phyloP scores from a whole-genome alignment of 2,113 vertebrate species.

The Leptobrachium leishanense region DNA sequence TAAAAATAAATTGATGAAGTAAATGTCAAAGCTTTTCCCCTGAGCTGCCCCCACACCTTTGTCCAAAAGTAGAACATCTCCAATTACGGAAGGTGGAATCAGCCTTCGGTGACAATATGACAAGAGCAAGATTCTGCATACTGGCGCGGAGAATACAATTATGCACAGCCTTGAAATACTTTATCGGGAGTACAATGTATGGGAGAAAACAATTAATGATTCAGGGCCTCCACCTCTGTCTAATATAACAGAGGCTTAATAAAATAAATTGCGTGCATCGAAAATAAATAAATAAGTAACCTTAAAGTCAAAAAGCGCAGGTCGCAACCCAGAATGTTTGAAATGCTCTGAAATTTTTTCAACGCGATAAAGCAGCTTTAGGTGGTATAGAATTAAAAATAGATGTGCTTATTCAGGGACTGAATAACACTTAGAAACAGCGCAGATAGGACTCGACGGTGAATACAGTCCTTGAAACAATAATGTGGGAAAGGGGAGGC shows the following conservation, averaged over 20 bases:
- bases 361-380: conserved; percentile 48
- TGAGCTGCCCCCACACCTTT: conserved; percentile 85
- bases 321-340: conserved; percentile 52
- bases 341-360: conserved; percentile 47
- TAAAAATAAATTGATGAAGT: conserved; percentile 89
- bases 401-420: conserved; percentile 59
- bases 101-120: conserved; percentile 83
- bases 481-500: conserved; percentile 61
- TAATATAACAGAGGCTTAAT: conserved; percentile 67
- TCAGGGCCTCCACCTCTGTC: conserved; percentile 67
- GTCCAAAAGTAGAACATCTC: conserved; percentile 86
- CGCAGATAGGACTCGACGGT: conserved; percentile 55
- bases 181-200: conserved; percentile 76
- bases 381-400: conserved; percentile 58
- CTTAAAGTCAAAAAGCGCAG: conserved; percentile 58
- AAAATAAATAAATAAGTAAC: conserved; percentile 50
- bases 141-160: conserved; percentile 78
- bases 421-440: conserved; percentile 55
- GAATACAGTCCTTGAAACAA: conserved; percentile 39
- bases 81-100: conserved; percentile 84
- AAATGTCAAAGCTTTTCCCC: conserved; percentile 84
- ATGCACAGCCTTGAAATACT: conserved; percentile 84
- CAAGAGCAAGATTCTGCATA: conserved; percentile 76
- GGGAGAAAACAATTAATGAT: conserved; percentile 81
- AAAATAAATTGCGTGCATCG: conserved; percentile 46